Evolutionary conservation across 2,888 invertebrate genomes (phyloP), one percentile per base, ranked within the genome.

Genomic region (Eumerus sabulonum): DNA sequence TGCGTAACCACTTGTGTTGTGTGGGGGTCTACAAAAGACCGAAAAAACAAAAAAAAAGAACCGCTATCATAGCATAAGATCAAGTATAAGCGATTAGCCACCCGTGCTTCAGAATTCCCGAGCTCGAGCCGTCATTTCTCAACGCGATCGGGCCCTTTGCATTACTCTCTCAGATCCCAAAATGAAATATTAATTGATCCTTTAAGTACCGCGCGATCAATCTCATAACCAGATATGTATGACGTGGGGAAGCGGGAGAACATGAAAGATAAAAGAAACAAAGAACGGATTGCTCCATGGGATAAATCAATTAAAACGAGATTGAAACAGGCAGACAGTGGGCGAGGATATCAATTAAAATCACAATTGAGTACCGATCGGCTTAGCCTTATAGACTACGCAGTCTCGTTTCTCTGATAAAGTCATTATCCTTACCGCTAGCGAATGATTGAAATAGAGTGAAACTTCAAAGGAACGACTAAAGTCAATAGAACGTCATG

Each of bases 31-130:
- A 51, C 60, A 62, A 77, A 67, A 57, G 62, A 19, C 18, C 27
- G 12, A 40, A 51, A 27, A n/a, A n/a, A n/a, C n/a, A n/a, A n/a
- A n/a, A n/a, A n/a, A n/a, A n/a, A n/a, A n/a, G n/a, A n/a, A 51
- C 72, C 72, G 62, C 50, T 44, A 36, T 63, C 51, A 17, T 63
- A 14, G 59, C 48, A 14, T 44, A 59, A 72, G 77, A 77, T 77
- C 72, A 62, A 73, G 67, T 73, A 68, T 57, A 54, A 13, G 42
- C 67, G 77, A 77, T 77, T 73, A 77, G 77, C 77, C 77, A 67
- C 77, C 77, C 77, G 77, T 77, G 77, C 67, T 77, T 62, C 27
- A 35, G 2, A 27, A 57, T 62, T 64, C 40, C 57, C 40, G 57
- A 70, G 70, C 63, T 76, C 57, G 42, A 50, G 40, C 16, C 48